Percentiles rank a stretch among this genome's conserved stretches.
Evolutionary conservation across 2,797 vertebrate genomes (phyloP).

Genomic region (Cynodonichthys magdalenae): DNA sequence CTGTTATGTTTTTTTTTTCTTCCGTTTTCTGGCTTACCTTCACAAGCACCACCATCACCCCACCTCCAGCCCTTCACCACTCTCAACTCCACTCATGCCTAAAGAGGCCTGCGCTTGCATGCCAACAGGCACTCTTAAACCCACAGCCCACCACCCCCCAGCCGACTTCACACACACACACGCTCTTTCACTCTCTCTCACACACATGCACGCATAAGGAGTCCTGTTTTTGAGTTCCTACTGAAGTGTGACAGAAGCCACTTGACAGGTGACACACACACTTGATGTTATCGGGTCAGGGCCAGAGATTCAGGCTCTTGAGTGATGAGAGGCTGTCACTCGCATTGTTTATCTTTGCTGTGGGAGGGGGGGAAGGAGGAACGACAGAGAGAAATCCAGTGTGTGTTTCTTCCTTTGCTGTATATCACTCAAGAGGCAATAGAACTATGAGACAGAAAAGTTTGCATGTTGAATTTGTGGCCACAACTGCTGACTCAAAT

Average conservation of each 20-base stretch:
- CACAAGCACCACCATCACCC: constrained; percentile 47
- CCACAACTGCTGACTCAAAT: constrained; percentile 10
- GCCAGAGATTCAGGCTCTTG: constrained; percentile 87
- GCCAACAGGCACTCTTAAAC: constrained; percentile 73
- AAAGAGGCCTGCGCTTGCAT: constrained; percentile 71
- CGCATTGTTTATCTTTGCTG: constrained; percentile 90
- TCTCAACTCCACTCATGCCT: constrained; percentile 75
- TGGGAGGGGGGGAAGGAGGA: constrained; percentile 47
- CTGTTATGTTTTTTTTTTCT: constrained; percentile 79
- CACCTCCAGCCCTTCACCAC: constrained; percentile 40
- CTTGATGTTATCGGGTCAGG: constrained; percentile 92
- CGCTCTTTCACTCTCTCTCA: constrained; percentile 13
- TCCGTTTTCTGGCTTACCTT: constrained; percentile 81
- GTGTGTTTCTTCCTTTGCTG: constrained; percentile 63
- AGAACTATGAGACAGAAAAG: constrained; percentile 10
- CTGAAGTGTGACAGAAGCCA: constrained; percentile 97
- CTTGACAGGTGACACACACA: constrained; percentile 92
- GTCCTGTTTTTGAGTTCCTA: constrained; percentile 89
- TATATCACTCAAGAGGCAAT: constrained; percentile 63
- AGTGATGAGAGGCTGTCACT: constrained; percentile 92
- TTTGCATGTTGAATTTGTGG: constrained; percentile 28
- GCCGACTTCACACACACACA: constrained; percentile 34
- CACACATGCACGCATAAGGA: constrained; percentile 25
- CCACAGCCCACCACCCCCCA: constrained; percentile 62
- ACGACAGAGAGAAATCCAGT: constrained; percentile 55